Conservation (phyloP, 2,113 vertebrate genomes). For the Gila orcuttii region DNA sequence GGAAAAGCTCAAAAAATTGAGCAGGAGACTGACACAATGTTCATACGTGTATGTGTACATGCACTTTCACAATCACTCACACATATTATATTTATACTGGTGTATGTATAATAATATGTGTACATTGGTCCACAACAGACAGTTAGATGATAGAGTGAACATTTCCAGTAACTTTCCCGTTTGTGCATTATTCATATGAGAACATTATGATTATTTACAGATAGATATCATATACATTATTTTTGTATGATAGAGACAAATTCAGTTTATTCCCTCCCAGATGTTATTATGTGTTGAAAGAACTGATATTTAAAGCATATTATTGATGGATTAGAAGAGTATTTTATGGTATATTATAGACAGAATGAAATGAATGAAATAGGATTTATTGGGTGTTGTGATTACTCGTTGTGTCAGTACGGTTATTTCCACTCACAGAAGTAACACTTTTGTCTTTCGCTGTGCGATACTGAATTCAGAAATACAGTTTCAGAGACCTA, state of each 20-base stretch:
- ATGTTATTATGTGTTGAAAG: conserved; percentile 50
- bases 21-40: background rate
- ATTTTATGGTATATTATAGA: conserved; percentile 52
- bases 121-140: conserved; percentile 23
- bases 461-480: conserved; percentile 1
- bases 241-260: conserved; percentile 56
- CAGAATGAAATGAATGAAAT: conserved; percentile 43
- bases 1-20: conserved; percentile 14
- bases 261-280: conserved; percentile 42
- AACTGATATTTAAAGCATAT: conserved; percentile 39
- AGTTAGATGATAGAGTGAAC: conserved; percentile 16
- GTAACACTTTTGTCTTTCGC: background rate
- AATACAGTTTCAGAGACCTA: background rate
- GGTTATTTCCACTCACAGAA: conserved; percentile 37
- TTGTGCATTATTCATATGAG: conserved; percentile 32
- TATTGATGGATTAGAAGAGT: conserved; percentile 50
- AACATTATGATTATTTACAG: conserved; percentile 38
- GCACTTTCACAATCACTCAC: conserved; percentile 44
- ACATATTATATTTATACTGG: conserved; percentile 18
- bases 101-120: conserved; percentile 39
- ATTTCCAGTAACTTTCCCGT: background rate
- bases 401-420: conserved; percentile 39
- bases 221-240: conserved; percentile 48
- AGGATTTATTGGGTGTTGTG: conserved; percentile 51
- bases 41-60: conserved; percentile 6